Conservation (phyloP, 2,113 vertebrate genomes). For the Microcebus lehilahytsara region DNA sequence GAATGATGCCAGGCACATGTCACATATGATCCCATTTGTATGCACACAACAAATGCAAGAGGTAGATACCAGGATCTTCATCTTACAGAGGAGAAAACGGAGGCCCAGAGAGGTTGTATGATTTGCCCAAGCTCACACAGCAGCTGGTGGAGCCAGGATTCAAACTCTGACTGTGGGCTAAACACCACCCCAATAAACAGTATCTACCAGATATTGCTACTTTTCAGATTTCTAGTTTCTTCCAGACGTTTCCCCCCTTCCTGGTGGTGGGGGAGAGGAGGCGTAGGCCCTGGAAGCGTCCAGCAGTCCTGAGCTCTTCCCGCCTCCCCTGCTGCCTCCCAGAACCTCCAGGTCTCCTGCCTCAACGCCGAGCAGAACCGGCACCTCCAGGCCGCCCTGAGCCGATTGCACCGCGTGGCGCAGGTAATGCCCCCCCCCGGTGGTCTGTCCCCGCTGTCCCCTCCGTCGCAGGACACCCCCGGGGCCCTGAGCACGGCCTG, state of each 20-base stretch:
- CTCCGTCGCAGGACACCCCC: fast-evolving
- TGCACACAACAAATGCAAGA: not conserved
- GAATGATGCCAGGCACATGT: not conserved
- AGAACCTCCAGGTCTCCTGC: conserved; percentile 82
- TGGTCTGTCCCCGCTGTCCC: fast-evolving
- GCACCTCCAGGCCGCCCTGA: conserved; percentile 85
- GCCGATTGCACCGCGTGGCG: conserved; percentile 86
- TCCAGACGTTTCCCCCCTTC: not conserved
- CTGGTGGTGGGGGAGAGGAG: not conserved
- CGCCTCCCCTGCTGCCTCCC: not conserved
- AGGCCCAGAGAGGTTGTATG: not conserved
- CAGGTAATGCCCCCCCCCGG: conserved; percentile 80
- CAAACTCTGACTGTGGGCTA: not conserved
- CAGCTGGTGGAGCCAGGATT: not conserved
- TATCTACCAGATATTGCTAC: not conserved
- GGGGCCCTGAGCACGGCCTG: not conserved
- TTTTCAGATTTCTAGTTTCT: not conserved
- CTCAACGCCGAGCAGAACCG: conserved; percentile 82
- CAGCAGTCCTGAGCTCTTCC: not conserved
- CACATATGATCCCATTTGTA: not conserved
- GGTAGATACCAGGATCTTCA: not conserved
- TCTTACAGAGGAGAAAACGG: not conserved
- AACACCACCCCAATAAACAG: not conserved
- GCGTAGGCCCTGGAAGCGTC: no score
- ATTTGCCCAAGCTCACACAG: not conserved